Base-by-base conservation (phyloP, 2,888 invertebrate genomes). In the Boloria selene region DNA sequence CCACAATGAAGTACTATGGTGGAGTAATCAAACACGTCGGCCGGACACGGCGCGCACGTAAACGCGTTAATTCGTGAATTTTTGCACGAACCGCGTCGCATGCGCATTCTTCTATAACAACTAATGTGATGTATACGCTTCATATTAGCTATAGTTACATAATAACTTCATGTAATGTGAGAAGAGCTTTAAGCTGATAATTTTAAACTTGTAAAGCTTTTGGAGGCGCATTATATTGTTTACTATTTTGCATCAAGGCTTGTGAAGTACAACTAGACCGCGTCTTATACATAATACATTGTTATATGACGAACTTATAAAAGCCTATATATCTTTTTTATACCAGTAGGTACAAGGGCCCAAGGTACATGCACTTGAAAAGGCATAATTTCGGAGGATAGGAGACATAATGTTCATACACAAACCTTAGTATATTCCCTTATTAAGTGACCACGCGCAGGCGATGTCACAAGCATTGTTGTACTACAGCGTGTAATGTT, bases 11-110 rank as follows among this genome's bases (percentile, higher is more conserved):
- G 13, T 6, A 49, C 45, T 42, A 49, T 16, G 17, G 49, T 31
- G 45, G 17, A 47, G 16, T 13, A 31, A 1, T 44, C 54, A 47
- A 10, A 38, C 47, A 31, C 13, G 42, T 52, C 4, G 42, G 53
- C 59, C 42, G 49, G 58, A 45, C 70, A 66, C 71, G 70, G 68
- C 49, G 68, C 63, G 64, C 60, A 68, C 64, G 70, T 61, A 69
- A 70, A 70, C 52, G 71, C 66, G 70, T 51, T 71, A 70, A 70
- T 76, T 81, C 84, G 83, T 85, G 85, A 77, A 83, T 85, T 81
- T 85, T 83, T 82, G 86, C 87, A 87, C 85, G 87, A 85, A 74
- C 68, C 69, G 74, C 72, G 78, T 73, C 72, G 78, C 76, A 71
- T 70, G 75, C 76, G 77, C 81, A 83, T 83, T 79, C 83, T 78